Percentiles rank a stretch among this genome's conserved stretches.
Conservation (phyloP, 2,888 invertebrate genomes). For the Eulithis prunata region DNA sequence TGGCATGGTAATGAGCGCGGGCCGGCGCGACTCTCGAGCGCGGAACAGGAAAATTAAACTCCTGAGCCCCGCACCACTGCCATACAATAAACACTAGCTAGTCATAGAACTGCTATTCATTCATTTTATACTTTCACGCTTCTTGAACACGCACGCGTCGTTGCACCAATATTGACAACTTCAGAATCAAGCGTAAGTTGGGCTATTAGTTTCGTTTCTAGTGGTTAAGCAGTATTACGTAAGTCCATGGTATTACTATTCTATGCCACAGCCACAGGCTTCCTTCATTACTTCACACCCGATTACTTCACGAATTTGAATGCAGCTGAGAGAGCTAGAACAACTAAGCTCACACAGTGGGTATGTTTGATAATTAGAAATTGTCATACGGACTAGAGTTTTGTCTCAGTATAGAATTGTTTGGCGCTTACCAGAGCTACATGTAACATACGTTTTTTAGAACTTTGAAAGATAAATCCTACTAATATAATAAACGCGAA, state of each 20-base stretch:
- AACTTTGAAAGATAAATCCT: too few species aligned
- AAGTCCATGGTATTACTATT: not conserved
- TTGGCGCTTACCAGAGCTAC: too few species aligned
- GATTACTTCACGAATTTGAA: constrained; percentile 66
- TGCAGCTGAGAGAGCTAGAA: constrained; percentile 58
- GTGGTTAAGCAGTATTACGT: not conserved
- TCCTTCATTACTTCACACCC: constrained; percentile 78
- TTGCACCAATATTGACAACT: too few species aligned
- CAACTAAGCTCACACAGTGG: constrained; percentile 21
- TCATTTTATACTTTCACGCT: too few species aligned
- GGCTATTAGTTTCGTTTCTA: constrained; percentile 4
- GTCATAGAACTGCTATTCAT: constrained; percentile 1
- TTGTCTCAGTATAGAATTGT: not conserved
- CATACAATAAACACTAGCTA: constrained; percentile 1
- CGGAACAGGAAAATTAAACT: constrained; percentile 85
- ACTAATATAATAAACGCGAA: too few species aligned
- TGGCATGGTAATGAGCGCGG: constrained; percentile 75
- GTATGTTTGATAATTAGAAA: constrained; percentile 40
- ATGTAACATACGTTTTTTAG: too few species aligned
- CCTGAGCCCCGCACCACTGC: constrained; percentile 71
- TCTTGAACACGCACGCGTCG: too few species aligned
- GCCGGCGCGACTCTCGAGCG: constrained; percentile 69
- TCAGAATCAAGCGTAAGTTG: not conserved
- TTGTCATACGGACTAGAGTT: constrained; percentile 41
- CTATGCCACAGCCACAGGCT: constrained; percentile 28